phyloP scores from a whole-genome alignment of 2,888 invertebrate species.

The Lasioglossum pauxillum region DNA sequence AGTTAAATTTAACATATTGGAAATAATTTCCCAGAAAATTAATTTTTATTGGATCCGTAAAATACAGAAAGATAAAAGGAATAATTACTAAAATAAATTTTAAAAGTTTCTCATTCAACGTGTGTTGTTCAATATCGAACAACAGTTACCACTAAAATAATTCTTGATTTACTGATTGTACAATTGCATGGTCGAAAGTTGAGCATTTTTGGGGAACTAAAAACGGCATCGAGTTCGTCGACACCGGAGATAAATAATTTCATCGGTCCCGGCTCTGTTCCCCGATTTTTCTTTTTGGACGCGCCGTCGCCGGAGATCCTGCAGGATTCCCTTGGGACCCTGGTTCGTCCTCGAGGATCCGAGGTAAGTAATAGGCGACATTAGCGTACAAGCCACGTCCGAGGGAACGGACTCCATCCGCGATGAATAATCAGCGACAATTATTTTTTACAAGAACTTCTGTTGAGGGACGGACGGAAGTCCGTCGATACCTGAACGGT shows the following conservation, averaged over 20 bases:
- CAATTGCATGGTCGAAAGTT: neutral
- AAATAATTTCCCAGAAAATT: too few species aligned
- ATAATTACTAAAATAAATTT: too few species aligned
- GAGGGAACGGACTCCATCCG: constrained; percentile 44
- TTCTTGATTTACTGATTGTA: neutral
- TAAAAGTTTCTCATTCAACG: too few species aligned
- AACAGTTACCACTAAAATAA: neutral
- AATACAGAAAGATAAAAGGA: too few species aligned
- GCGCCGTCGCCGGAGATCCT: constrained; percentile 33
- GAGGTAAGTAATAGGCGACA: constrained; percentile 73
- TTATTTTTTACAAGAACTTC: constrained; percentile 62
- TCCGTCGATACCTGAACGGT: constrained; percentile 58
- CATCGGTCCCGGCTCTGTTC: constrained; percentile 8
- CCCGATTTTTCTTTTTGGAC: constrained; percentile 46
- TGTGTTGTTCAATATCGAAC: too few species aligned
- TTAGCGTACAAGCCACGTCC: constrained; percentile 68
- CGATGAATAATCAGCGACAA: constrained; percentile 65
- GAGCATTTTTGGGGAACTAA: neutral
- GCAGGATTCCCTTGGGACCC: constrained; percentile 42
- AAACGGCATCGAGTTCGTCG: constrained; percentile 12
- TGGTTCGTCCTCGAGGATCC: constrained; percentile 29
- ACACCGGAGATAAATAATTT: constrained; percentile 47
- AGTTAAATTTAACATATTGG: too few species aligned
- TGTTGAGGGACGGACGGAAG: constrained; percentile 62
- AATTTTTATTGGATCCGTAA: too few species aligned